Evolutionary conservation across 2,113 vertebrate genomes (phyloP), one percentile per base, ranked within the genome.

Genomic region (Macrotis lagotis): DNA sequence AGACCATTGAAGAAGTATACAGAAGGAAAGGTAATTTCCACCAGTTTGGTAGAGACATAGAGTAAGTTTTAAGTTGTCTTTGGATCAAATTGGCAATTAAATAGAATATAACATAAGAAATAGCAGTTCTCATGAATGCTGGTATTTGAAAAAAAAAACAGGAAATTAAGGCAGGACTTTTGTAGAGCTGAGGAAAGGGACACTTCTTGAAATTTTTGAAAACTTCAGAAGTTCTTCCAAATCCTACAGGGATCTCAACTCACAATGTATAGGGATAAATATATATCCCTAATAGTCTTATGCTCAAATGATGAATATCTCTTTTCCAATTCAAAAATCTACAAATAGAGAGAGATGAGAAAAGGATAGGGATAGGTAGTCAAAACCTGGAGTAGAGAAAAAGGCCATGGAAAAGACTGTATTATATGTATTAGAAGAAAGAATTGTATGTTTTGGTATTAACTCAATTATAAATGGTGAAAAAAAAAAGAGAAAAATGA

Each of bases 31-130:
- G 66, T 24, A 83, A 83, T 83, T 24, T 74, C 31, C 59, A 44
- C 2, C 16, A 83, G 22, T 83, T 83, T 83, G n/a, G n/a, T 83
- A 24, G 16, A 83, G 19, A 83, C 16, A 74, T 19, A 44, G n/a
- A 83, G 16, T 44, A 83, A 44, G 37, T 5, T 44, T 0, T 44
- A 31, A 37, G n/a, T 83, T 83, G 16, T 83, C 7, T n/a, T 19
- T 83, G n/a, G 66, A 22, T 22, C 31, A n/a, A 22, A 8, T 83
- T 44, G 66, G 37, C 24, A 83, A 66, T 44, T 52, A 93, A 95
- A 97, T 91, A 95, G n/a, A 95, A 96, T 92, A 96, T 97, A 97
- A 96, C 25, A 74, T 91, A 95, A 96, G 90, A 89, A 89, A 48
- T 66, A 59, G 91, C 92, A 90, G 92, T 74, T 25, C 91, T 92